Base-by-base conservation (phyloP, 2,888 invertebrate genomes). In the Dexiosoma caninum region DNA sequence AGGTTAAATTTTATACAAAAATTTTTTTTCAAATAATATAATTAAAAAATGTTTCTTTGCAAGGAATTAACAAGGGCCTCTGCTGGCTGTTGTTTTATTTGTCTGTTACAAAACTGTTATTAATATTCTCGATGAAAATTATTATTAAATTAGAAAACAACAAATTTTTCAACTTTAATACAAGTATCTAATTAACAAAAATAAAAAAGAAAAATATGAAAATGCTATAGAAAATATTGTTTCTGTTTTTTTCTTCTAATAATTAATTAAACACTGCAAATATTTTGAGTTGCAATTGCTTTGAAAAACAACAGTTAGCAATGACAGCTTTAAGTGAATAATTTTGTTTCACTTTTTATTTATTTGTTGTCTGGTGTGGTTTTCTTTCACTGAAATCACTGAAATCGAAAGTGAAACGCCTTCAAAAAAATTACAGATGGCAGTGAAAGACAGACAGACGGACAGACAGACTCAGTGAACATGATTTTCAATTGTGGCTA, bases 361-460 rank as follows among this genome's bases (percentile, higher is more conserved):
- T 49, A 2, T 35, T 71, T 71, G 23, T 59, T 55, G 35, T 0
- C 23, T 49, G 37, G 16, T 51, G 35, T 44, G 60, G 44, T 70
- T 37, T 10, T 55, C 27, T 70, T 19, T 21, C 44, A 44, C 3
- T 19, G 35, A 59, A 79, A 72, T 66, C 59, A 81, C 79, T 86
- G 84, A 86, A 87, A 87, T 86, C 85, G 86, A 87, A 87, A 87
- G 87, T 87, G 84, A 86, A 87, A 75, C 84, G 84, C 85, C 87
- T 85, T 85, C 86, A 10, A 55, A 62, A n/a, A 57, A 27, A 21
- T 10, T 32, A 40, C 51, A 27, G 35, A 8, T 70, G 53, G 10
- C 30, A 60, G 49, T n/a, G n/a, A n/a, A n/a, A n/a, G n/a, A n/a
- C n/a, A n/a, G n/a, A n/a, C n/a, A n/a, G n/a, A n/a, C n/a, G n/a